A percentile compares a stretch with the other conserved stretches of the same genome.
phyloP scores from a whole-genome alignment of 2,113 vertebrate genomes.

The Xenus cinereus region DNA sequence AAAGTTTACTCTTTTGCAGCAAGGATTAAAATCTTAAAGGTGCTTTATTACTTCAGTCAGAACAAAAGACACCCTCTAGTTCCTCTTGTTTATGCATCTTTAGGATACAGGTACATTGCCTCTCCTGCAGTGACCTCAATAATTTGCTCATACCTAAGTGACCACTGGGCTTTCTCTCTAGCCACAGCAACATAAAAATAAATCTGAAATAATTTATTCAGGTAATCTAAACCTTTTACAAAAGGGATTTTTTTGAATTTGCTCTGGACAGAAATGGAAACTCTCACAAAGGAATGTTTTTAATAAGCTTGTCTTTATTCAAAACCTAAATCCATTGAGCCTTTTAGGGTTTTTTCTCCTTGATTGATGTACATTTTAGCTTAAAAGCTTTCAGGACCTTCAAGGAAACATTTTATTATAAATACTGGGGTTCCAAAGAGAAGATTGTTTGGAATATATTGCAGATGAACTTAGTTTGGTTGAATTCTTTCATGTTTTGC shows the following conservation, averaged over 20 bases:
- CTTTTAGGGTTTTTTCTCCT: neutral
- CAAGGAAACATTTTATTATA: neutral
- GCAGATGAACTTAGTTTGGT: neutral
- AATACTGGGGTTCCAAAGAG: neutral
- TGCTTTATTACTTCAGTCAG: neutral
- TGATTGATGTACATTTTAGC: neutral
- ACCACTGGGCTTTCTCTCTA: neutral
- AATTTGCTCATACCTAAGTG: neutral
- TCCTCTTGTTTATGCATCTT: neutral
- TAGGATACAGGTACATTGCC: neutral
- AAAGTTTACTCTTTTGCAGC: neutral
- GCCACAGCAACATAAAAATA: neutral
- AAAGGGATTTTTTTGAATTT: neutral
- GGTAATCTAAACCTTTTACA: neutral
- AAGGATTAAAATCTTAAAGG: neutral
- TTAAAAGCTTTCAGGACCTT: neutral
- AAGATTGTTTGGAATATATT: neutral
- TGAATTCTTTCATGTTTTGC: neutral
- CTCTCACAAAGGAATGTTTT: neutral
- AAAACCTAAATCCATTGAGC: neutral
- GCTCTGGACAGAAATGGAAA: neutral
- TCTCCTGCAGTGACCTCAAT: neutral
- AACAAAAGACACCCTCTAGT: neutral
- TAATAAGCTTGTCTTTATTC: neutral
- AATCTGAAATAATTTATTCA: neutral